These are phyloP conservation scores for Apocrypta bakeri DNA, from an alignment of 1,140 invertebrate species.

Conservation along the genomic window DNA sequence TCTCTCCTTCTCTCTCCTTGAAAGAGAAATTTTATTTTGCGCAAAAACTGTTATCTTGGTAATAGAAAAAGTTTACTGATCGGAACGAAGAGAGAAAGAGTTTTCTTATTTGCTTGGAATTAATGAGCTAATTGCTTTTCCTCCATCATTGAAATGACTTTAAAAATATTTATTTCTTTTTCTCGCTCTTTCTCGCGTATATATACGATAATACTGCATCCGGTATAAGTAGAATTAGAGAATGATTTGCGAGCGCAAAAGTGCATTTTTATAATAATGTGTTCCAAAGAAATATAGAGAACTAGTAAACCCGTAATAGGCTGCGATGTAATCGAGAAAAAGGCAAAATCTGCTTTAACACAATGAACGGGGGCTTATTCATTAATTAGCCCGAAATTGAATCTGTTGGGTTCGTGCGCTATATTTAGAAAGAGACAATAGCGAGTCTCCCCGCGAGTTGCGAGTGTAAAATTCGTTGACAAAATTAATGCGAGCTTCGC, in stretches of 20 bases:
- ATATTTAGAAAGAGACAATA: not conserved
- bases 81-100: not conserved
- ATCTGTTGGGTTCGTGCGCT: not conserved
- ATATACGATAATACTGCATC: not conserved
- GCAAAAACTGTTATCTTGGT: constrained; percentile 41
- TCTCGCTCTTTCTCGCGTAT: not conserved
- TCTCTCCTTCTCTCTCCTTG: not conserved
- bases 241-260: not conserved
- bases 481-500: constrained; percentile 34
- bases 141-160: constrained; percentile 7
- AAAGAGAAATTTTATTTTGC: constrained; percentile 47
- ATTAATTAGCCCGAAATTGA: not conserved
- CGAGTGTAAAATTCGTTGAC: constrained; percentile 25
- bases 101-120: constrained; percentile 30
- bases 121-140: constrained; percentile 43
- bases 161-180: not conserved
- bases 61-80: constrained; percentile 48
- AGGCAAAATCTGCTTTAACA: too few relatives aligned
- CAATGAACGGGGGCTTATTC: not conserved
- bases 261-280: not conserved
- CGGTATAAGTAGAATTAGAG: too few relatives aligned
- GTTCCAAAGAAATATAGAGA: too few relatives aligned
- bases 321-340: not conserved
- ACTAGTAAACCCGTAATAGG: too few relatives aligned
- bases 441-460: not conserved